A percentile compares a stretch with the other conserved stretches of the same genome.
These are phyloP conservation scores for Neoascia interrupta DNA, from an alignment of 2,888 invertebrate species.

Conservation along the genomic window DNA sequence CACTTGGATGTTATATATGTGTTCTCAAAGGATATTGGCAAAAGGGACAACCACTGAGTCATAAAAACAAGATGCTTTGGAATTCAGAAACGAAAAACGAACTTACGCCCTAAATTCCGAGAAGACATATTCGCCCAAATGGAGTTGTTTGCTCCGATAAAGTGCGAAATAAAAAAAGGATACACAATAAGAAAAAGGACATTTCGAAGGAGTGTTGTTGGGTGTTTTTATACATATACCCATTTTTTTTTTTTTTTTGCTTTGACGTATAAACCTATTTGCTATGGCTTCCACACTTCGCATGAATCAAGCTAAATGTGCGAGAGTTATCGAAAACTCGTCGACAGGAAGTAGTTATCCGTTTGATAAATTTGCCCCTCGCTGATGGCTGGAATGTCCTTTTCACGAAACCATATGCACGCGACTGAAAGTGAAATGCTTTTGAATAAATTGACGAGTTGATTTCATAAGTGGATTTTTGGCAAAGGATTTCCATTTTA, in stretches of 20 bases:
- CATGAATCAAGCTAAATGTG: conserved; percentile 21
- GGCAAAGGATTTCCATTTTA: too few species aligned
- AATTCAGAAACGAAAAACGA: conserved; percentile 20
- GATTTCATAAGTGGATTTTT: too few species aligned
- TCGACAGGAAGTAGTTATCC: conserved; percentile 46
- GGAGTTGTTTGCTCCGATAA: conserved; percentile 49
- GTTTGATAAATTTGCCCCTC: too few species aligned
- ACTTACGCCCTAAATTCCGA: conserved; percentile 21
- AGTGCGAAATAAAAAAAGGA: conserved; percentile 39
- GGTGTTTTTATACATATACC: too few species aligned
- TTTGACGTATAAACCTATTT: conserved; percentile 2
- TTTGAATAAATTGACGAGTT: conserved; percentile 41
- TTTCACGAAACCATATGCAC: background rate
- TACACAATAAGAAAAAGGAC: conserved; percentile 39
- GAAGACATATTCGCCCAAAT: conserved; percentile 27
- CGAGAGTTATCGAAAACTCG: conserved; percentile 40
- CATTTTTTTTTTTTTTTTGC: too few species aligned
- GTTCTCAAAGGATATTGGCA: conserved; percentile 32
- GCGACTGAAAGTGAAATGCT: background rate
- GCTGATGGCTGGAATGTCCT: too few species aligned
- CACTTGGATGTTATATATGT: conserved; percentile 25
- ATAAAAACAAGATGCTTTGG: conserved; percentile 58
- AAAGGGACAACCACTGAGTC: too few species aligned
- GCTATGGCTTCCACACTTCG: conserved; percentile 19
- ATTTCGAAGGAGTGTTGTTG: conserved; percentile 38